Evolutionary conservation across 2,797 vertebrate genomes (phyloP).

Genomic region (Uromys caudimaculatus): DNA sequence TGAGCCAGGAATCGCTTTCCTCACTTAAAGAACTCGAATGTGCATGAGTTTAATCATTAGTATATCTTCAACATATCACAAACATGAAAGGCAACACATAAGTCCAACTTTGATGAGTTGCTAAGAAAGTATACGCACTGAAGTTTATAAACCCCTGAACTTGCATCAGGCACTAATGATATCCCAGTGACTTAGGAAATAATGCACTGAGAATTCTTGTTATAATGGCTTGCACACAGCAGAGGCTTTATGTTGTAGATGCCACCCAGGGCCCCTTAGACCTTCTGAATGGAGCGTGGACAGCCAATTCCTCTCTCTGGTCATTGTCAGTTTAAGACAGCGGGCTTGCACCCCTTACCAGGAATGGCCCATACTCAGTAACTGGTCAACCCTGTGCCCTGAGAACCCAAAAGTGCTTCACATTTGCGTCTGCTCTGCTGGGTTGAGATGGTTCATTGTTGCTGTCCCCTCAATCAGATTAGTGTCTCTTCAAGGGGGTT

Average conservation of each 20-base stretch:
- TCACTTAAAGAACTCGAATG: not conserved
- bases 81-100: not conserved
- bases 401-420: too few relatives aligned
- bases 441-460: too few relatives aligned
- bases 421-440: too few relatives aligned
- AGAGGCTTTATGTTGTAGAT: not conserved
- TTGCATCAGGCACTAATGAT: not conserved
- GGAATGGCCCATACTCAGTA: too few relatives aligned
- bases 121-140: slow-evolving; percentile 26
- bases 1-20: not conserved
- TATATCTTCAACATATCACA: not conserved
- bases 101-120: not conserved
- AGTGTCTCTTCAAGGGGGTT: too few relatives aligned
- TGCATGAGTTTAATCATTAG: not conserved
- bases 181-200: not conserved
- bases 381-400: too few relatives aligned
- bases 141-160: not conserved
- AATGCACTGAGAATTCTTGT: not conserved
- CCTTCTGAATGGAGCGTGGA: not conserved
- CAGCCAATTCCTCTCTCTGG: too few relatives aligned
- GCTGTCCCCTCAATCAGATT: too few relatives aligned
- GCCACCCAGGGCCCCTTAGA: not conserved
- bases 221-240: too few relatives aligned
- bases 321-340: too few relatives aligned
- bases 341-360: too few relatives aligned